phyloP scores from a whole-genome alignment of 92 coral and sea anemone species.

The Siderastrea siderea region DNA sequence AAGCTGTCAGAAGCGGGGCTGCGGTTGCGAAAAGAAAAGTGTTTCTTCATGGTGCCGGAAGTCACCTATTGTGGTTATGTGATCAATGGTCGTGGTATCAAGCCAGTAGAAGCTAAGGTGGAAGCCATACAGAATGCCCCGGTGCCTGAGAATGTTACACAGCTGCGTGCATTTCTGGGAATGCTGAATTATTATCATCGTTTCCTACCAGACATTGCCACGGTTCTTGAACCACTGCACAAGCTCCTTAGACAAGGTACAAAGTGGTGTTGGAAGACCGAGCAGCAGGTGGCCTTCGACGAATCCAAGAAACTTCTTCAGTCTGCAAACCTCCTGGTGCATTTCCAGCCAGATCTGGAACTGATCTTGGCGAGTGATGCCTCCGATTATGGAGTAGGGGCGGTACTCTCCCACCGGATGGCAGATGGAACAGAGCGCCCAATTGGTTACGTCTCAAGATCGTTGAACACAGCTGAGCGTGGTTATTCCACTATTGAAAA shows the following conservation, averaged over 20 bases:
- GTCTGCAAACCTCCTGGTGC: constrained; percentile 57
- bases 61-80: constrained; percentile 68
- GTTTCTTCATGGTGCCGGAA: constrained; percentile 64
- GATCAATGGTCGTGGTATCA: constrained; percentile 63
- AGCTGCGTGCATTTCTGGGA: constrained; percentile 69
- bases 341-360: constrained; percentile 45
- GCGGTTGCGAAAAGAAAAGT: constrained; percentile 40
- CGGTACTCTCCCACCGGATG: constrained; percentile 50
- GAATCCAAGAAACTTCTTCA: constrained; percentile 22
- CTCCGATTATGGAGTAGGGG: constrained; percentile 50
- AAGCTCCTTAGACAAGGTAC: constrained; percentile 35
- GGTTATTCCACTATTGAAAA: constrained; percentile 46
- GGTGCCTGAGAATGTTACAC: constrained; percentile 63
- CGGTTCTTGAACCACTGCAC: constrained; percentile 50
- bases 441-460: constrained; percentile 59
- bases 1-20: constrained; percentile 56
- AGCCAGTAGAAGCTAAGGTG: constrained; percentile 68
- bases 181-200: constrained; percentile 50
- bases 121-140: constrained; percentile 70
- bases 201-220: constrained; percentile 51
- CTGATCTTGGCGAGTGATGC: constrained; percentile 58
- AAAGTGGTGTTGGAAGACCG: constrained; percentile 34
- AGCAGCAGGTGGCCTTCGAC: constrained; percentile 44
- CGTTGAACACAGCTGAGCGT: constrained; percentile 49
- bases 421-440: constrained; percentile 58